phyloP scores from a whole-genome alignment of 2,113 vertebrate genomes.

The Trogon surrucura region DNA sequence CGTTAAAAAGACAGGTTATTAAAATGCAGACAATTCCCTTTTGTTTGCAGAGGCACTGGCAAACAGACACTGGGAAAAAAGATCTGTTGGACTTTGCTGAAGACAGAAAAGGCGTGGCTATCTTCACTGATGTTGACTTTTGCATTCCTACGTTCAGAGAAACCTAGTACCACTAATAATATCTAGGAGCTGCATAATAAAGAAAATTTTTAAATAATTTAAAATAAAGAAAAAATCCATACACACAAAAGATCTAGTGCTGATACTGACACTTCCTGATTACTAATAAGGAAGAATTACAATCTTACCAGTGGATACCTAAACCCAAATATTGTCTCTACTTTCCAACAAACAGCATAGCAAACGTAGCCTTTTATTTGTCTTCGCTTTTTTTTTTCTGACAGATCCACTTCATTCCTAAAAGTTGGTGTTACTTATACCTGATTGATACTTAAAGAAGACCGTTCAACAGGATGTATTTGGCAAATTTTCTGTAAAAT shows the following conservation, averaged over 20 bases:
- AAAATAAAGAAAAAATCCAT: neutral
- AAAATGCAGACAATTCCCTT: neutral
- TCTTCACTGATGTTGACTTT: neutral
- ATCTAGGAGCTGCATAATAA: neutral
- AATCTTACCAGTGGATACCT: neutral
- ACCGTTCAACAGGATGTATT: neutral
- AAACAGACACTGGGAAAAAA: neutral
- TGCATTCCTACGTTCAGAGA: neutral
- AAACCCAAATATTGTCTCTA: neutral
- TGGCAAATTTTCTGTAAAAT: neutral
- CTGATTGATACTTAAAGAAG: neutral
- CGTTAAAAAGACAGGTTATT: neutral
- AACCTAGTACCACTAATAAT: neutral
- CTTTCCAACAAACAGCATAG: neutral
- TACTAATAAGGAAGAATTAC: neutral
- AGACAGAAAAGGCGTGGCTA: neutral
- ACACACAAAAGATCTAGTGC: neutral
- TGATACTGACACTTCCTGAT: neutral
- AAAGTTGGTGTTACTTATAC: neutral
- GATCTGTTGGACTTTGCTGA: neutral
- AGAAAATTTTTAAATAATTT: neutral
- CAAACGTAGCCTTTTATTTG: neutral
- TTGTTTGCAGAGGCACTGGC: neutral
- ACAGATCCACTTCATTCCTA: neutral
- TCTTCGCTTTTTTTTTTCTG: neutral